A percentile compares a stretch with the other conserved stretches of the same genome.
Conservation (phyloP, 2,797 vertebrate genomes). For the Characodon lateralis region DNA sequence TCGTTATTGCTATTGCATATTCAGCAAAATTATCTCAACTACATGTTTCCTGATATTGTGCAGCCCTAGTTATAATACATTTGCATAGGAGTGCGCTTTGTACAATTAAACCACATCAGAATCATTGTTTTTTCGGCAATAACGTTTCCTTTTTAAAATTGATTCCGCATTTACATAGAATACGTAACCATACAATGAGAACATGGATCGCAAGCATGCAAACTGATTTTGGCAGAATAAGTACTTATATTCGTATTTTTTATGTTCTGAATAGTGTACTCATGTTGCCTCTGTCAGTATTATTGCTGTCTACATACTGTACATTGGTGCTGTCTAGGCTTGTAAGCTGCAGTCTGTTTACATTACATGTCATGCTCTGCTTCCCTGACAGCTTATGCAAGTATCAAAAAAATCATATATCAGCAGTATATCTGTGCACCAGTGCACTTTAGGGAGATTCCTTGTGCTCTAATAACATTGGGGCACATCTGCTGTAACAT, state of each 20-base stretch:
- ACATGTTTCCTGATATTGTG: neutral
- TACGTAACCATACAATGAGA: neutral
- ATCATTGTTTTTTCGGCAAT: neutral
- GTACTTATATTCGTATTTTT: neutral
- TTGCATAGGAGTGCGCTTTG: neutral
- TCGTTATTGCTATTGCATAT: neutral
- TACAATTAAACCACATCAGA: neutral
- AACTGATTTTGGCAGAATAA: neutral
- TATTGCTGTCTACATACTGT: slow-evolving; percentile 10
- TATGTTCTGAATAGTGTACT: neutral
- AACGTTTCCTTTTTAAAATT: neutral
- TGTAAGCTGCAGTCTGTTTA: slow-evolving; percentile 36
- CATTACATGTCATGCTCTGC: slow-evolving; percentile 24
- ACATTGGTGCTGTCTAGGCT: slow-evolving; percentile 28
- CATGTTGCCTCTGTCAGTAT: slow-evolving; percentile 1
- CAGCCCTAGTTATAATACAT: neutral
- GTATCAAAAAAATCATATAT: slow-evolving; percentile 13
- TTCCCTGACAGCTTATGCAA: slow-evolving; percentile 11
- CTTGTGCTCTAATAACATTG: neutral
- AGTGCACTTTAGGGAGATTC: neutral
- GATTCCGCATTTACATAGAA: neutral
- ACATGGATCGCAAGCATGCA: neutral
- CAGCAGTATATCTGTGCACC: neutral
- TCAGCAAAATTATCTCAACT: neutral
- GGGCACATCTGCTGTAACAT: neutral